Evolutionary conservation across 1,140 invertebrate species (phyloP).

Genomic region (Drosophila lacertosa): DNA sequence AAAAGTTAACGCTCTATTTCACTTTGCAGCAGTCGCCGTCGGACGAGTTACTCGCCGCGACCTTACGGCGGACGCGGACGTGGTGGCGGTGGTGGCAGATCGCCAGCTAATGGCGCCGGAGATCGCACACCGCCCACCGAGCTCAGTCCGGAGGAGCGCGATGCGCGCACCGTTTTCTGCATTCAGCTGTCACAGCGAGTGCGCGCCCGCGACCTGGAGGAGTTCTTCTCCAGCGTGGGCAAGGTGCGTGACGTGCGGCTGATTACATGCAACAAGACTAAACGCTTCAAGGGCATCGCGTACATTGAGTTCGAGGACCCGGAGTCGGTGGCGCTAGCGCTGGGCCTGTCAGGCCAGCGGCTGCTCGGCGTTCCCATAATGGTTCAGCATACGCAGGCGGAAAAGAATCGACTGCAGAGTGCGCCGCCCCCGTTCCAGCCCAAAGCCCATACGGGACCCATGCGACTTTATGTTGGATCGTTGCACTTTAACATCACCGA

Average conservation of each 20-base stretch:
- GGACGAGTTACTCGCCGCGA: conserved; percentile 70
- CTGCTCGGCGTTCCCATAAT: conserved; percentile 98
- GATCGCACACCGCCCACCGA: conserved; percentile 87
- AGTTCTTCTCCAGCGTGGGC: conserved; percentile 99
- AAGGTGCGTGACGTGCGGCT: conserved; percentile 99
- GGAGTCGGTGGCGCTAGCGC: conserved; percentile 98
- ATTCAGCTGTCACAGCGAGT: conserved; percentile 98
- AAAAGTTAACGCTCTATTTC: neutral
- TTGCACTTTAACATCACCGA: conserved; percentile 99
- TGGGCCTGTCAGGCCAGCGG: conserved; percentile 98
- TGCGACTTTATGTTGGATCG: conserved; percentile 98
- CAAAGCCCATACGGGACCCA: conserved; percentile 93
- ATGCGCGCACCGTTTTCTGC: conserved; percentile 99
- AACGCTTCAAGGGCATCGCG: conserved; percentile 99
- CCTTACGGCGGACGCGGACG: conserved; percentile 55
- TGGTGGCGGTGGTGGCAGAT: conserved; percentile 38
- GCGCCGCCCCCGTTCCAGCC: conserved; percentile 92
- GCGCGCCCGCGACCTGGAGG: conserved; percentile 97
- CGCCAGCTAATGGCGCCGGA: conserved; percentile 78
- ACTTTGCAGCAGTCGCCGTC: conserved; percentile 60
- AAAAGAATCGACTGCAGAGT: conserved; percentile 97
- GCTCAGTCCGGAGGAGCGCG: conserved; percentile 98
- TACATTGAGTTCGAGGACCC: conserved; percentile 99
- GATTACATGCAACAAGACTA: conserved; percentile 99
- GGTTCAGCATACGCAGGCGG: conserved; percentile 99